Percentiles rank a stretch among this genome's conserved stretches.
These are phyloP conservation scores for Neoaliturus tenellus DNA, from an alignment of 2,888 invertebrate genomes.

Conservation along the genomic window DNA sequence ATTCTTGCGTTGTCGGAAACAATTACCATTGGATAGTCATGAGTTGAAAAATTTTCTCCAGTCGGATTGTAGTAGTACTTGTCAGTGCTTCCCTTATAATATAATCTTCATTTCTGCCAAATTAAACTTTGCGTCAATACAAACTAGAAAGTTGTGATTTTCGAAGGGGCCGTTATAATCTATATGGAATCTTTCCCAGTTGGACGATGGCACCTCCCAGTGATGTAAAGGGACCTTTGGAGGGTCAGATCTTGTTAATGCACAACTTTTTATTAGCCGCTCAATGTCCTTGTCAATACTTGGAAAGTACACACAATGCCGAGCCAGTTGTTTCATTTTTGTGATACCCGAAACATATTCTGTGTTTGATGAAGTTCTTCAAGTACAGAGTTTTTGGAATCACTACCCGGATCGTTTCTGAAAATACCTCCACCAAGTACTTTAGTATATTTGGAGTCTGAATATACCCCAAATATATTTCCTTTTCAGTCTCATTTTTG, in stretches of 20 bases:
- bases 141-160: not conserved
- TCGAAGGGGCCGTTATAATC: not conserved
- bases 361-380: not conserved
- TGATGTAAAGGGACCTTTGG: not conserved
- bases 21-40: too few species aligned
- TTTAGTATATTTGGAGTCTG: not conserved
- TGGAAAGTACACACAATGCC: not conserved
- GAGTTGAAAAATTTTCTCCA: too few species aligned
- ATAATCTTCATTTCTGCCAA: too few species aligned
- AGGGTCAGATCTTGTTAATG: not conserved
- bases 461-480: not conserved
- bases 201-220: not conserved
- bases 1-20: too few species aligned
- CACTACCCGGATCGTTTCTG: not conserved
- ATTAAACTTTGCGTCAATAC: too few species aligned
- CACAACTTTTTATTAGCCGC: not conserved
- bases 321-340: not conserved
- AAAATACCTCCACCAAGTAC: not conserved
- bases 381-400: not conserved
- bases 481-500: not conserved
- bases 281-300: not conserved
- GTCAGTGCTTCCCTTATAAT: too few species aligned
- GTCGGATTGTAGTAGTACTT: too few species aligned
- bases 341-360: not conserved
- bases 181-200: not conserved